phyloP scores from a whole-genome alignment of 2,888 invertebrate genomes.

The Acronicta alni region DNA sequence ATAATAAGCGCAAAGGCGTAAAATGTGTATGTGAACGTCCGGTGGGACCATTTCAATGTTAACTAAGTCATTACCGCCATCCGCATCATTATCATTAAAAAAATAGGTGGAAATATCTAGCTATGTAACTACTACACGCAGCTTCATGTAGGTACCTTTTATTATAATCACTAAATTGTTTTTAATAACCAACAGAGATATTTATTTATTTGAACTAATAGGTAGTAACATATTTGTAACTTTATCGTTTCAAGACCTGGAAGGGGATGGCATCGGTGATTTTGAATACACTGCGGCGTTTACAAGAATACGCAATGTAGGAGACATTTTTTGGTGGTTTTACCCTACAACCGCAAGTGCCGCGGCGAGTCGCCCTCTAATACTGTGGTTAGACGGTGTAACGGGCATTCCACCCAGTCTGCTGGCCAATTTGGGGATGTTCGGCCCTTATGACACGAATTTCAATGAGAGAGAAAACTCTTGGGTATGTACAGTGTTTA shows the following conservation, averaged over 20 bases:
- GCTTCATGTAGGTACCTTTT: neutral
- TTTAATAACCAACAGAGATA: neutral
- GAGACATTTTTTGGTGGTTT: conserved; percentile 96
- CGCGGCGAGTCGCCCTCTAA: conserved; percentile 89
- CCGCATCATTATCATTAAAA: conserved; percentile 26
- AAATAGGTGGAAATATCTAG: conserved; percentile 19
- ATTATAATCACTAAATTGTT: conserved; percentile 1
- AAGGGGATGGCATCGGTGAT: conserved; percentile 84
- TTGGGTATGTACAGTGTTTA: conserved; percentile 90
- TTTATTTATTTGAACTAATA: no score
- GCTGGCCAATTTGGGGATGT: conserved; percentile 95
- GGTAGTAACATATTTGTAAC: neutral
- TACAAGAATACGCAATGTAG: conserved; percentile 91
- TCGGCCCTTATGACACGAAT: conserved; percentile 93
- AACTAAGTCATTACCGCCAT: conserved; percentile 20
- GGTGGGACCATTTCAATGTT: conserved; percentile 13
- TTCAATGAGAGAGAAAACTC: conserved; percentile 91
- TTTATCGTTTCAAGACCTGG: conserved; percentile 65
- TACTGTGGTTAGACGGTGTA: conserved; percentile 97
- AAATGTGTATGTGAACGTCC: conserved; percentile 15
- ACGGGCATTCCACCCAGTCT: conserved; percentile 94
- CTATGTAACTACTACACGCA: conserved; percentile 24
- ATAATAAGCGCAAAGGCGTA: conserved; percentile 12
- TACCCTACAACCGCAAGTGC: conserved; percentile 91
- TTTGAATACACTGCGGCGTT: conserved; percentile 93